phyloP scores from a whole-genome alignment of 2,888 invertebrate species.

The Noctua janthe region DNA sequence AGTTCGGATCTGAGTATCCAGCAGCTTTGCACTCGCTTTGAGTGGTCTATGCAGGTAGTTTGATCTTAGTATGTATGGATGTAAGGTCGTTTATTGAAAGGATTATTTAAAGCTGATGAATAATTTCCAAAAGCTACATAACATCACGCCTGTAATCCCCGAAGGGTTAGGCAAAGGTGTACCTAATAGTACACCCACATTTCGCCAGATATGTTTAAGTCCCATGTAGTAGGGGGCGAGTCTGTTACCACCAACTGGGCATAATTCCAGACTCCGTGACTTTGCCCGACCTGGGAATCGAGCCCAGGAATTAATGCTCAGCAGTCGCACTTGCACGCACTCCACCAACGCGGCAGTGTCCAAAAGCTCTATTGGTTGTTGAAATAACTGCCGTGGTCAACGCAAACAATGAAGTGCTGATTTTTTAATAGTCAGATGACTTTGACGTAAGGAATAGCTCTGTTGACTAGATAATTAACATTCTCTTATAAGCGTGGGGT shows the following conservation, averaged over 20 bases:
- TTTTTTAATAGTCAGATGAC: no score
- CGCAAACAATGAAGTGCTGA: no score
- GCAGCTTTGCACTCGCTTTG: conserved; percentile 26
- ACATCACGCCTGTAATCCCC: background rate
- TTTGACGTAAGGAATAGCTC: no score
- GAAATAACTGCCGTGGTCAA: no score
- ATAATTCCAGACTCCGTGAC: background rate
- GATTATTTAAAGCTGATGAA: conserved; percentile 16
- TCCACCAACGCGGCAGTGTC: no score
- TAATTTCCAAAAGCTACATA: background rate
- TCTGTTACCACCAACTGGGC: accelerated
- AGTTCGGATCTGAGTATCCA: conserved; percentile 68
- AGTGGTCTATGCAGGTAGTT: conserved; percentile 14
- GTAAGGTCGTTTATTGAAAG: background rate
- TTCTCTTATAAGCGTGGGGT: no score
- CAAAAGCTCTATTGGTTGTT: no score
- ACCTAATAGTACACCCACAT: background rate
- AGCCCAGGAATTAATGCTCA: no score
- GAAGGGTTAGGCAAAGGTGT: background rate
- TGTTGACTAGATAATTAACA: no score
- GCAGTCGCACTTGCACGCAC: no score
- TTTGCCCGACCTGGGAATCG: no score
- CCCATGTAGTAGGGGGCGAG: background rate
- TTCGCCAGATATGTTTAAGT: background rate
- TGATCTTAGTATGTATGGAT: background rate